Evolutionary conservation across 2,888 invertebrate species (phyloP).

Genomic region (Bombyx huttoni): DNA sequence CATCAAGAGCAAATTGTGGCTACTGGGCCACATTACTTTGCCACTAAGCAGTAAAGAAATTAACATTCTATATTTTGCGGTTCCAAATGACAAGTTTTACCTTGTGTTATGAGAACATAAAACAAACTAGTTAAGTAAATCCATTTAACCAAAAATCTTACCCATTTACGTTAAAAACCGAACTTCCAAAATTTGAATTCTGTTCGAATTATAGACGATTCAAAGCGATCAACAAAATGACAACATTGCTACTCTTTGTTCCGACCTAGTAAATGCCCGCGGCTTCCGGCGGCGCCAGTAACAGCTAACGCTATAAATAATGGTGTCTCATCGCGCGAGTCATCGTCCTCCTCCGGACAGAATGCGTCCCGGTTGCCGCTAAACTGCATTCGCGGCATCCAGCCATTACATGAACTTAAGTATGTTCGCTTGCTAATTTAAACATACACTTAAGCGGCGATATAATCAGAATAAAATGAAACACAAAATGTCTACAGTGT

Average conservation of each 20-base stretch:
- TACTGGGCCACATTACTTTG: too few species aligned
- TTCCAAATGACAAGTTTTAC: too few species aligned
- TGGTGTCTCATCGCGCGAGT: slow-evolving; percentile 62
- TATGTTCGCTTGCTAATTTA: neutral
- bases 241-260: slow-evolving; percentile 26
- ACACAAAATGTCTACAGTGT: too few species aligned
- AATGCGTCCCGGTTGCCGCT: slow-evolving; percentile 34
- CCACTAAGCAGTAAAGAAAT: too few species aligned
- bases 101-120: too few species aligned
- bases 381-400: slow-evolving; percentile 22
- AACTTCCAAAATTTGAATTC: neutral
- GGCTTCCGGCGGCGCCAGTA: slow-evolving; percentile 65
- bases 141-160: too few species aligned
- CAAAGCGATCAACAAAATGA: neutral
- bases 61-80: too few species aligned
- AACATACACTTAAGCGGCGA: neutral
- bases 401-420: neutral
- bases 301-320: slow-evolving; percentile 60
- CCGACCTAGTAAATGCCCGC: slow-evolving; percentile 44
- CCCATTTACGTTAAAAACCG: too few species aligned
- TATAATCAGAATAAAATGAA: neutral
- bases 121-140: too few species aligned
- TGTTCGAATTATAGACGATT: neutral
- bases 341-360: slow-evolving; percentile 58
- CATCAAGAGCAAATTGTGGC: too few species aligned